Percentiles rank a stretch among this genome's conserved stretches.
phyloP scores from a whole-genome alignment of 2,113 vertebrate genomes.

The Amphiprion percula region DNA sequence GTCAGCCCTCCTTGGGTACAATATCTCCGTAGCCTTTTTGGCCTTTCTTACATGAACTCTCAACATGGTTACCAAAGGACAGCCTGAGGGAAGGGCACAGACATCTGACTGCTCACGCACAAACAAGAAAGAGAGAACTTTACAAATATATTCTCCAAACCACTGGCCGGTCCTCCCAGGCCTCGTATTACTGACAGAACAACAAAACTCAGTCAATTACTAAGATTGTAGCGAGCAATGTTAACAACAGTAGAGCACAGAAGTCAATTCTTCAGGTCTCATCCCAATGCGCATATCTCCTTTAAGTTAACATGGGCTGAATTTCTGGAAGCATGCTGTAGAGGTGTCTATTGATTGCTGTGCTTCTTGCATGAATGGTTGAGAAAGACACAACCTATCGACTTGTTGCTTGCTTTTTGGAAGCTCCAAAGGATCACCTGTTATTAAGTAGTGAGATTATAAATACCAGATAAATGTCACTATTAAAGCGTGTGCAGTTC shows the following conservation, averaged over 20 bases:
- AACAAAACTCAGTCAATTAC: constrained; percentile 27
- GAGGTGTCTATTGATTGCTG: constrained; percentile 83
- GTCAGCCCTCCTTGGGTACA: constrained; percentile 75
- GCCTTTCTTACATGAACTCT: constrained; percentile 68
- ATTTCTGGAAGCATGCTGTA: constrained; percentile 70
- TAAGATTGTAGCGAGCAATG: constrained; percentile 36
- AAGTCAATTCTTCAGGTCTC: constrained; percentile 50
- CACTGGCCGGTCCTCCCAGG: constrained; percentile 1
- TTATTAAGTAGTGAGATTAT: constrained; percentile 22
- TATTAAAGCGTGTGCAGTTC: neutral
- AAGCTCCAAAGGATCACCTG: constrained; percentile 40
- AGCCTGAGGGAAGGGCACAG: constrained; percentile 65
- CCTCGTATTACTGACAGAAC: constrained; percentile 11
- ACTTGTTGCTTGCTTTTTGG: constrained; percentile 66
- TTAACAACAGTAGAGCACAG: constrained; percentile 32
- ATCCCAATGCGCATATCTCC: constrained; percentile 59
- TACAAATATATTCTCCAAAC: constrained; percentile 3
- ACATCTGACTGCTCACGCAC: neutral
- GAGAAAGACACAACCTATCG: constrained; percentile 70
- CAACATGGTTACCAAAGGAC: constrained; percentile 44
- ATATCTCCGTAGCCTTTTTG: constrained; percentile 59
- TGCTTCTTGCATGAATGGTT: constrained; percentile 80
- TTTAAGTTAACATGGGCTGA: constrained; percentile 60
- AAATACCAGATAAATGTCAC: neutral
- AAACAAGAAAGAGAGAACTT: constrained; percentile 9